phyloP scores from a whole-genome alignment of 2,113 vertebrate genomes.

The Tiliqua scincoides region DNA sequence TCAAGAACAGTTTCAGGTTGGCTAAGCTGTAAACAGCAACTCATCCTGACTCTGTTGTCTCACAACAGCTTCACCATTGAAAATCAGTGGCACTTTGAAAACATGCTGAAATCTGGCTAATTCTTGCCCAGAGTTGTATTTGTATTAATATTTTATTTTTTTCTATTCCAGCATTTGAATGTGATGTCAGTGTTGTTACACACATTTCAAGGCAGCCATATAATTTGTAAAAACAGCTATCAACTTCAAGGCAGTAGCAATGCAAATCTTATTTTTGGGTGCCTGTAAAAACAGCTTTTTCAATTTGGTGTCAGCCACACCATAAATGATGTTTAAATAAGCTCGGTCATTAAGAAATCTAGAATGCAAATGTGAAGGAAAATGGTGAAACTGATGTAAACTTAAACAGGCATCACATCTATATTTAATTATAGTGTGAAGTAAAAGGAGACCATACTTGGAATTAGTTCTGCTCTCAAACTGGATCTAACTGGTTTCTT shows the following conservation, averaged over 20 bases:
- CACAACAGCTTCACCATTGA: no score
- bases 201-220: background rate
- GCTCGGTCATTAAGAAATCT: background rate
- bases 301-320: background rate
- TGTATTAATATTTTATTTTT: background rate
- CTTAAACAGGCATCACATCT: background rate
- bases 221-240: background rate
- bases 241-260: background rate
- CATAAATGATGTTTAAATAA: background rate
- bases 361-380: background rate
- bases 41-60: no score
- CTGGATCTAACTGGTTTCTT: background rate
- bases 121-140: background rate
- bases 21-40: no score
- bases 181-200: fast-evolving
- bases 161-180: background rate
- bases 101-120: background rate
- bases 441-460: background rate
- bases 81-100: background rate
- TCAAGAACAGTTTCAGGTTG: no score
- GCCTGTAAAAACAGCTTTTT: background rate
- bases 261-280: background rate
- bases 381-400: background rate
- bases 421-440: background rate
- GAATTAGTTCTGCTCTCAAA: constrained; percentile 24